These are phyloP conservation scores for Danio aesculapii DNA, from an alignment of 2,797 vertebrate species.

Conservation along the genomic window DNA sequence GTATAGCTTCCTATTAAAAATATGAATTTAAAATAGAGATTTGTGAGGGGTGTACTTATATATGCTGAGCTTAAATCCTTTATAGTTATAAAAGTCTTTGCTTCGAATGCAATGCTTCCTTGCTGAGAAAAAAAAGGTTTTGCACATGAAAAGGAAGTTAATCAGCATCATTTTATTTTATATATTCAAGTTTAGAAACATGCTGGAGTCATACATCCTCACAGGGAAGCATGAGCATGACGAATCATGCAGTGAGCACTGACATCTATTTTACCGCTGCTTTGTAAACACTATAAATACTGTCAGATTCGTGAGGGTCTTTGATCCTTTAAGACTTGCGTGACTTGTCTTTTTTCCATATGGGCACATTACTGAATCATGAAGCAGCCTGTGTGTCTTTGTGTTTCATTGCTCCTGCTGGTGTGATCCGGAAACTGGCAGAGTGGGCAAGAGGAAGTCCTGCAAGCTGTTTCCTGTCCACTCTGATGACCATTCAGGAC, in stretches of 20 bases:
- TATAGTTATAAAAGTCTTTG: neutral
- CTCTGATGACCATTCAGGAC: conserved; percentile 44
- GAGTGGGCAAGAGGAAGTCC: conserved; percentile 69
- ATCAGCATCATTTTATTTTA: conserved; percentile 9
- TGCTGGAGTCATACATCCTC: conserved; percentile 8
- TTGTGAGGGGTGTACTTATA: too few species aligned
- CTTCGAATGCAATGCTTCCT: neutral
- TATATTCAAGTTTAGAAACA: neutral
- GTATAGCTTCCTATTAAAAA: too few species aligned
- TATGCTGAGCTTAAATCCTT: neutral
- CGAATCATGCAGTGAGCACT: conserved; percentile 35
- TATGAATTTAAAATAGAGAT: too few species aligned
- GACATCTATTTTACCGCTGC: conserved; percentile 53
- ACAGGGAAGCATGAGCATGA: conserved; percentile 32
- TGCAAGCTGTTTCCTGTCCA: conserved; percentile 75
- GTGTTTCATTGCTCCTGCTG: conserved; percentile 52
- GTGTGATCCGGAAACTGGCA: conserved; percentile 56
- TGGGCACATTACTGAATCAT: conserved; percentile 35
- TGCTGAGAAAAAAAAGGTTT: neutral
- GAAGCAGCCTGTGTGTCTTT: conserved; percentile 35
- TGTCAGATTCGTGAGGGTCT: conserved; percentile 39
- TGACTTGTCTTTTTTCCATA: conserved; percentile 51
- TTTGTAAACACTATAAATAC: conserved; percentile 56
- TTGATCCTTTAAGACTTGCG: conserved; percentile 42
- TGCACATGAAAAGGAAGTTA: neutral